Evolutionary conservation across 1,140 invertebrate species (phyloP).

Genomic region (Harpegnathos saltator): DNA sequence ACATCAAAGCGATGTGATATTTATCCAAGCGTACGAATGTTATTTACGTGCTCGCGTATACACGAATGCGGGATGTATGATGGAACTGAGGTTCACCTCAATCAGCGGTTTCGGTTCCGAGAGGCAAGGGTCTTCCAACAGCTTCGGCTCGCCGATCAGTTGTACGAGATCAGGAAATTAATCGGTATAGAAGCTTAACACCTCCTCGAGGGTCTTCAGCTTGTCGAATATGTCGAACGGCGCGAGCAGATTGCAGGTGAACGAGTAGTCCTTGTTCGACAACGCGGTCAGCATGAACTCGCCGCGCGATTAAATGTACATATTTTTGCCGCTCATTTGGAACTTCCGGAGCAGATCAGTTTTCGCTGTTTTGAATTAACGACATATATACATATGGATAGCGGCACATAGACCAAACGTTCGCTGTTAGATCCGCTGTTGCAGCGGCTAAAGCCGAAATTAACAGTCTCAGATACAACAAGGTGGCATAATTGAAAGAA

Average conservation of each 20-base stretch:
- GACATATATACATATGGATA: too few relatives aligned
- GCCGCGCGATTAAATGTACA: conserved; percentile 99
- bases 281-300: conserved; percentile 99
- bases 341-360: conserved; percentile 87
- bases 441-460: too few relatives aligned
- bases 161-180: conserved; percentile 95
- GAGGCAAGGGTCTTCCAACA: conserved; percentile 91
- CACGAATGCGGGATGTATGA: neutral
- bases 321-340: conserved; percentile 94
- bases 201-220: conserved; percentile 88
- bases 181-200: conserved; percentile 93
- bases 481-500: too few relatives aligned
- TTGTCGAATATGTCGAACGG: conserved; percentile 93
- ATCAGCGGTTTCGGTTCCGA: conserved; percentile 91
- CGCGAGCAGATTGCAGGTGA: conserved; percentile 99
- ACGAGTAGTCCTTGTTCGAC: conserved; percentile 97
- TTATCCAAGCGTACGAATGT: neutral
- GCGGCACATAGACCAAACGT: too few relatives aligned
- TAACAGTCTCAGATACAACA: too few relatives aligned
- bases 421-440: too few relatives aligned
- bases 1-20: too few relatives aligned
- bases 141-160: conserved; percentile 92
- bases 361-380: too few relatives aligned
- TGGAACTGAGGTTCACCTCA: conserved; percentile 88
- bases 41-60: too few relatives aligned